A percentile compares a stretch with the other conserved stretches of the same genome.
Evolutionary conservation across 2,888 invertebrate genomes (phyloP).

Genomic region (Tenthredo distinguenda): DNA sequence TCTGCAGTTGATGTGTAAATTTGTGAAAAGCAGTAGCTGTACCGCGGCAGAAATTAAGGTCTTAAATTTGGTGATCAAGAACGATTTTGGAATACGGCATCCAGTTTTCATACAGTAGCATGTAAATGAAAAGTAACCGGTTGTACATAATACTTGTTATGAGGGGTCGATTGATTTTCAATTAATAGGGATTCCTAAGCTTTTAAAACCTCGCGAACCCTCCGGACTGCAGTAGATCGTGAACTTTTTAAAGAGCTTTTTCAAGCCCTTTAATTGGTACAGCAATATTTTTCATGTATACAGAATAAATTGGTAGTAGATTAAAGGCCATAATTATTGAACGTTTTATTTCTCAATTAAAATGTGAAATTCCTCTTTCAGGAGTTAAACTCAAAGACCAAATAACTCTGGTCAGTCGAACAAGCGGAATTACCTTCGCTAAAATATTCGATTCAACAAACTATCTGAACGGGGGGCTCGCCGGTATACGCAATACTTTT

Average conservation of each 20-base stretch:
- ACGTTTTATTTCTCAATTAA: neutral
- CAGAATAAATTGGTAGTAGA: neutral
- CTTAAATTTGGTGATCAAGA: neutral
- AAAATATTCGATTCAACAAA: slow-evolving; percentile 44
- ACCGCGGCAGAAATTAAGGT: neutral
- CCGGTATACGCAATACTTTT: slow-evolving; percentile 26
- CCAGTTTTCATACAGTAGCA: neutral
- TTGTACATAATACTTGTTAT: neutral
- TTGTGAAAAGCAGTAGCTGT: neutral
- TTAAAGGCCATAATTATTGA: neutral
- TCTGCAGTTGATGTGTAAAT: neutral
- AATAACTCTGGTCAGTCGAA: slow-evolving; percentile 1
- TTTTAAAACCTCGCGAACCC: neutral
- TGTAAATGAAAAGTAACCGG: neutral
- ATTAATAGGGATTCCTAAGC: neutral
- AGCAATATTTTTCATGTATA: neutral
- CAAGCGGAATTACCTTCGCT: neutral
- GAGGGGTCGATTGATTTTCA: neutral
- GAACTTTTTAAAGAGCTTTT: neutral
- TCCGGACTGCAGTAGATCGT: neutral
- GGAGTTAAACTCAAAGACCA: neutral
- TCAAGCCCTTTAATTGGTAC: neutral
- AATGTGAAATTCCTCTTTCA: neutral
- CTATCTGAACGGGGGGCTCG: slow-evolving; percentile 10
- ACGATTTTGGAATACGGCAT: neutral